Base-by-base conservation (phyloP, 2,113 vertebrate genomes). In the Zosterops japonicus region DNA sequence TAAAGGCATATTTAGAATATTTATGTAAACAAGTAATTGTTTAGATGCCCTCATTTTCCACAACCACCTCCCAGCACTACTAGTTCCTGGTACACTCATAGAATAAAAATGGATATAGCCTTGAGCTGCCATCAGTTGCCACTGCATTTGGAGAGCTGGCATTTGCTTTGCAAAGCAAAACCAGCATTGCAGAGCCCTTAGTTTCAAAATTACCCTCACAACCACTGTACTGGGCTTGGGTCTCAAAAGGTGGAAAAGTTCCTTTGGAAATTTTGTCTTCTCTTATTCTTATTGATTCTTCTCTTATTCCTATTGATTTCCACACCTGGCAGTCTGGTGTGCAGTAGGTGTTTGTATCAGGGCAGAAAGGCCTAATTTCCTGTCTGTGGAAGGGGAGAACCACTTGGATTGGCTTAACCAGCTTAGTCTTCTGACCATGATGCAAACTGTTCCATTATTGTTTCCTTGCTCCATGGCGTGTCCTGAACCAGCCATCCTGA, bases 81-180 rank as follows among this genome's bases (percentile, higher is more conserved):
- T 85, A 41, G 71, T 39, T 84, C 80, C 89, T 76, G 72, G 80
- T 89, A 42, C 74, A 64, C 15, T 14, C 60, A 10, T 63, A 68
- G 56, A 83, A 93, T 95, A 90, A 90, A 90, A 94, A 90, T 47
- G 76, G 93, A 90, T 85, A 75, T 81, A 93, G 90, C 93, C 83
- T 88, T 92, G 71, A 93, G 93, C 87, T 94, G 95, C 85, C 78
- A 83, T 94, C 92, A 92, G 47, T 90, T 90, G 46, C 76, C 75
- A 47, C 75, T 93, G 49, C 27, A 12, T 35, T 72, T 88, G 63
- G 69, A 94, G 74, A 90, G 16, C 17, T 94, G 91, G 87, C 89
- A 94, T 93, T 93, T 94, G 61, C 68, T 86, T 93, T 85, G 71
- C 90, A 95, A 74, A 96, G 83, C 55, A 86, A 52, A 83, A 93